phyloP scores from a whole-genome alignment of 2,113 vertebrate species.

The Cyprinodon brontotheroides region DNA sequence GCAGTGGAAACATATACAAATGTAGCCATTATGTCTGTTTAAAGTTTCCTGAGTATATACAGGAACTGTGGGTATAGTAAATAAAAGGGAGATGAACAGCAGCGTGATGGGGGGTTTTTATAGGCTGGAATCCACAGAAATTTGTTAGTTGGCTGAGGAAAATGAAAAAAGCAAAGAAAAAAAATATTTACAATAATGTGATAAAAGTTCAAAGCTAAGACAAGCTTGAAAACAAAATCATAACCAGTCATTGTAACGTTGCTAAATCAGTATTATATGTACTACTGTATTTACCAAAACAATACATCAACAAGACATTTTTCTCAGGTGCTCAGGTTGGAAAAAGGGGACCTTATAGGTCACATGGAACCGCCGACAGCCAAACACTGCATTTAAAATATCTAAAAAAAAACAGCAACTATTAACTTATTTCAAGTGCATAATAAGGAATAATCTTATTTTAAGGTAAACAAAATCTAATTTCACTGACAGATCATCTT shows the following conservation, averaged over 20 bases:
- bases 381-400: too few relatives aligned
- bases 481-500: too few relatives aligned
- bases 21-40: not conserved
- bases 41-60: constrained; percentile 48
- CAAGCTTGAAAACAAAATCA: not conserved
- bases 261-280: not conserved
- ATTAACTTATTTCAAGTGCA: too few relatives aligned
- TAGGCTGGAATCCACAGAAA: not conserved
- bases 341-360: too few relatives aligned
- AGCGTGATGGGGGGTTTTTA: not conserved
- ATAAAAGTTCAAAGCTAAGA: not conserved
- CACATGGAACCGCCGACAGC: too few relatives aligned
- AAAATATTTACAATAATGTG: not conserved
- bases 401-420: too few relatives aligned
- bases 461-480: too few relatives aligned
- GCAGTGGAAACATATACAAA: not conserved
- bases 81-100: not conserved
- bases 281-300: not conserved
- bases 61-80: constrained; percentile 16
- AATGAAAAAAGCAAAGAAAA: not conserved
- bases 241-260: not conserved
- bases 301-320: not conserved
- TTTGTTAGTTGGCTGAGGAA: not conserved
- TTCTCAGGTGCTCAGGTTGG: too few relatives aligned
- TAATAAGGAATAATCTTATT: too few relatives aligned